Percentiles rank a stretch among this genome's conserved stretches.
These are phyloP conservation scores for Nothoprocta pentlandii DNA, from an alignment of 2,113 vertebrate species.

Conservation along the genomic window DNA sequence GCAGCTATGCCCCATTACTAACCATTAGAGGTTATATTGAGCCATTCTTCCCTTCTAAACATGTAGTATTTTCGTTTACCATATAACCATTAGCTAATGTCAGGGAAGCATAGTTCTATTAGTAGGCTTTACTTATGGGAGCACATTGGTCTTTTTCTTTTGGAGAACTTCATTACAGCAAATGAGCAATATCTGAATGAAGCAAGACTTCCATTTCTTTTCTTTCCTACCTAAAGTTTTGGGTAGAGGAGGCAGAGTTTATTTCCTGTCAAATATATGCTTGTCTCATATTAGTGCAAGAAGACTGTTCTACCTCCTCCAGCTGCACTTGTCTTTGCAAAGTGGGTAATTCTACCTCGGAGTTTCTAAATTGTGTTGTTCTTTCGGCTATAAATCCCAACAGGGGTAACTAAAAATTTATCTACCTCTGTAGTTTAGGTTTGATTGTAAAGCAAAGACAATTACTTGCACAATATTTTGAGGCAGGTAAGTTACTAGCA, in stretches of 20 bases:
- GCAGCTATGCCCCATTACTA: not conserved
- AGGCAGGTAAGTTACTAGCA: constrained; percentile 18
- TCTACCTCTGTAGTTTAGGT: not conserved
- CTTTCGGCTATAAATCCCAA: not conserved
- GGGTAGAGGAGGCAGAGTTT: not conserved
- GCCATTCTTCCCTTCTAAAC: not conserved
- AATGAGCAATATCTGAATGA: not conserved
- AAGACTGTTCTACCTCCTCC: not conserved
- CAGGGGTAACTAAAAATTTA: not conserved
- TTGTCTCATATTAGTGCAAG: not conserved
- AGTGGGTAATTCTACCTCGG: not conserved
- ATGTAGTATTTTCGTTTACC: not conserved
- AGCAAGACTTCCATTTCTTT: not conserved
- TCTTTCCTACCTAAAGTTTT: not conserved
- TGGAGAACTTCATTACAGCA: not conserved
- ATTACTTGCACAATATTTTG: not conserved
- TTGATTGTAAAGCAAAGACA: not conserved
- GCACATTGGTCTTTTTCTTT: not conserved
- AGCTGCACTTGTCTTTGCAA: not conserved
- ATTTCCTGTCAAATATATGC: not conserved
- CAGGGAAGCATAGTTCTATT: not conserved
- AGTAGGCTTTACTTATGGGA: not conserved
- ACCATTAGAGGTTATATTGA: not conserved
- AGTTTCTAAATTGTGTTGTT: not conserved
- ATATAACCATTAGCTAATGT: not conserved